Base-by-base conservation (phyloP, 2,797 vertebrate genomes). In the Paratrypauchen microcephalus region DNA sequence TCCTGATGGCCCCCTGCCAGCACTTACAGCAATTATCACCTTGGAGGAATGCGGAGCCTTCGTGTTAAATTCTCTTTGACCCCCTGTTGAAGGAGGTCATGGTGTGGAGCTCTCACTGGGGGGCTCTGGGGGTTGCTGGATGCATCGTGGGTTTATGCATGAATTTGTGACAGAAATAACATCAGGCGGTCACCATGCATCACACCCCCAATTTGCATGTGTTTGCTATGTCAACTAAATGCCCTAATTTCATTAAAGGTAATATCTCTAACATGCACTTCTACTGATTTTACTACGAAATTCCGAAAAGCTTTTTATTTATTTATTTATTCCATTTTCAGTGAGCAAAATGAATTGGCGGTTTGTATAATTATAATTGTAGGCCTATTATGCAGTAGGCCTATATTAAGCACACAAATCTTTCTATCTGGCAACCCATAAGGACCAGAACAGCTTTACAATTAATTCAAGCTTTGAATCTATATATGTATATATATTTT, bases 1-100 rank as follows among this genome's bases (percentile, higher is more conserved):
- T 77, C 90, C 85, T 90, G 90, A 63, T 73, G 89, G 86, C 92
- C 93, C 93, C 94, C 93, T 76, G 91, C 88, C 77, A 92, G 88
- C 94, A 91, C 86, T 91, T 90, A 83, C 84, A 84, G 92, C 87
- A 91, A 94, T 96, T 95, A 93, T 94, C 95, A 95, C 94, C 93
- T 94, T 82, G 68, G 88, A 93, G 93, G 94, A 95, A 96, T 93
- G 93, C 92, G 85, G 89, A 82, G 94, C 85, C 90, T 88, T 93
- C 47, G 90, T 90, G 92, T 90, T 91, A 93, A 91, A 90, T 92
- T 94, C 86, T 67, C 92, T 93, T 91, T 94, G 93, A 94, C 94
- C 94, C 90, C 87, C 79, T 87, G 82, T 87, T 76, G 87, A 83
- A 73, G 52, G 24, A 76, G 94, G 92, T 93, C 89, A 89, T 77